Evolutionary conservation across 2,888 invertebrate genomes (phyloP), one percentile per base, ranked within the genome.

Genomic region (Neoitamus cyanurus): DNA sequence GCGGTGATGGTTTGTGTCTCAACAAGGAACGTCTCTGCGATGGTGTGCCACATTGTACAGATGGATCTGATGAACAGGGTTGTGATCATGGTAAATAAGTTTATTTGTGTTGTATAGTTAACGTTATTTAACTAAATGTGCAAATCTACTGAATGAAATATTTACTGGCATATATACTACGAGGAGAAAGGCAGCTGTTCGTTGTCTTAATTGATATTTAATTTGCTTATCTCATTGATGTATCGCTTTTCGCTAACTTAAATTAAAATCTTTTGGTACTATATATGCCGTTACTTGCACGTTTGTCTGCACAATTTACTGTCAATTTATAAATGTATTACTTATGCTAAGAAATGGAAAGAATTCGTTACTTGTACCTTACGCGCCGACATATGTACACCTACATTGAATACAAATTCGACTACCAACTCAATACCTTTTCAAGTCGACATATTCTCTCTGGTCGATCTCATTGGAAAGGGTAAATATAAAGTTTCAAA

Each of bases 31-130:
- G 90, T 28, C 89, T 89, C 11, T 95, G 95, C 90, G 94, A 95
- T 90, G 92, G 92, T 31, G 89, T 92, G 69, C 84, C 88, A 1
- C 94, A 95, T 88, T 95, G 94, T 87, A 31, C 87, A 6, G 94
- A 94, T 88, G 90, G 89, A 78, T 93, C 92, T 86, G 95, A 95
- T 88, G 91, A 91, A 87, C 87, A 86, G 84, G 87, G 89, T 87
- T 91, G 91, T 88, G 87, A 69, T 37, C 82, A 68, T 69, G 82
- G 82, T 82, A 87, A 88, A 90, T 90, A 90, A 90, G 31, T 37
- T 83, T 73, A 34, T 34, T 58, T 20, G 25, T 25, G 46, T 34
- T 48, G 36, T 42, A n/a, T 9, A 25, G 13, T 31, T 70, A 89
- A 80, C 78, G 36, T 58, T 20, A 20, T 31, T n/a, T 20, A 28